phyloP scores from a whole-genome alignment of 2,113 vertebrate genomes.

The Halichoerus grypus region DNA sequence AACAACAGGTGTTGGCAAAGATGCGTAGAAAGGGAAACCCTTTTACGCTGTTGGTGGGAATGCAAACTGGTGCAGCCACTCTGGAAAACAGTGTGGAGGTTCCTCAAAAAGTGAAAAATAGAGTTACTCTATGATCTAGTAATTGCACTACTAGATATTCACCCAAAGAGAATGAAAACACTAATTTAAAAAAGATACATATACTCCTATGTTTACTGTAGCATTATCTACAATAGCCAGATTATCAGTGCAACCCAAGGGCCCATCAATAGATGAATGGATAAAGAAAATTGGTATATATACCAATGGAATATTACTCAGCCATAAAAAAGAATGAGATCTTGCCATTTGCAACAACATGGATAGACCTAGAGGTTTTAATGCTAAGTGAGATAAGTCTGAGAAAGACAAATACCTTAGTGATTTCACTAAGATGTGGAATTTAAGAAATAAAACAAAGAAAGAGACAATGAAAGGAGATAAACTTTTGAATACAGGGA shows the following conservation, averaged over 20 bases:
- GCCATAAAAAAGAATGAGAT: neutral
- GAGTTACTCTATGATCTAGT: neutral
- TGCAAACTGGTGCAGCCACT: fast-evolving
- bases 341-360: neutral
- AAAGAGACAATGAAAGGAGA: neutral
- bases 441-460: neutral
- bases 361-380: neutral
- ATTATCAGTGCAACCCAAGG: neutral
- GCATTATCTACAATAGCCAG: neutral
- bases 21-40: neutral
- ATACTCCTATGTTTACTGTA: neutral
- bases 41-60: neutral
- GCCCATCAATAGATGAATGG: fast-evolving
- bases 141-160: neutral
- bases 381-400: neutral
- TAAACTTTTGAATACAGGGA: neutral
- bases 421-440: neutral
- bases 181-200: neutral
- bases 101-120: neutral
- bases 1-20: neutral
- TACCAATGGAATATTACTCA: neutral
- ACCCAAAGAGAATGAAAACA: neutral
- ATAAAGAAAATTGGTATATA: neutral
- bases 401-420: neutral
- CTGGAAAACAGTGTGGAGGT: neutral